Conservation (phyloP, 2,113 vertebrate species). For the Emberiza fucata region DNA sequence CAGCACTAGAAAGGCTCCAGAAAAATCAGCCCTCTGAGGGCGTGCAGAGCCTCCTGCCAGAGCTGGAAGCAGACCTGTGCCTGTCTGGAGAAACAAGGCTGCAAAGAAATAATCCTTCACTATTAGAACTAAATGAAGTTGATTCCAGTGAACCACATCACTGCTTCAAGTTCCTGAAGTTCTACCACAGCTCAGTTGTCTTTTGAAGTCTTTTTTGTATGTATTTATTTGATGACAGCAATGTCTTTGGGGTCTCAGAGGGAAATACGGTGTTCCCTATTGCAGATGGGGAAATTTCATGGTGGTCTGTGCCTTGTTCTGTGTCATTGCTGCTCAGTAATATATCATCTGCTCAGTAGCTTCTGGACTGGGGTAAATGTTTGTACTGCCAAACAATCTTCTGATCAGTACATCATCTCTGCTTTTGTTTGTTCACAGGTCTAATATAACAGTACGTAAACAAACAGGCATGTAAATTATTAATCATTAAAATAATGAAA, state of each 20-base stretch:
- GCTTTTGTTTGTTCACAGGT: background rate
- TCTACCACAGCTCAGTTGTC: background rate
- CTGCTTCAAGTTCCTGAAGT: background rate
- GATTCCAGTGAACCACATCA: background rate
- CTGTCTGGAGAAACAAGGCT: background rate
- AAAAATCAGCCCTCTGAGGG: accelerated
- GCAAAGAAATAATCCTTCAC: background rate
- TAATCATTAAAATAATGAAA: background rate
- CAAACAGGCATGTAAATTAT: background rate
- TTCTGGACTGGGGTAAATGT: background rate
- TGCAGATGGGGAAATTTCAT: background rate
- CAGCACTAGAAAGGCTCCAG: accelerated
- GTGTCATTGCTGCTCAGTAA: background rate
- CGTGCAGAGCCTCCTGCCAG: accelerated
- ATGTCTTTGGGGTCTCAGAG: background rate
- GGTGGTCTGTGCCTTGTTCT: background rate
- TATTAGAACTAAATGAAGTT: background rate
- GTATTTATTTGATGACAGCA: background rate
- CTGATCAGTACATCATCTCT: accelerated
- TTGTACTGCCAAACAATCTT: background rate
- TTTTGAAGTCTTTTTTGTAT: background rate
- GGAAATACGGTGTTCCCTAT: background rate
- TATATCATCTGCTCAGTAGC: background rate
- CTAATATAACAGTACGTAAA: background rate
- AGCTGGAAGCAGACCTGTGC: background rate